Base-by-base conservation (phyloP, 2,888 invertebrate genomes). In the Drosophila multiciliata region DNA sequence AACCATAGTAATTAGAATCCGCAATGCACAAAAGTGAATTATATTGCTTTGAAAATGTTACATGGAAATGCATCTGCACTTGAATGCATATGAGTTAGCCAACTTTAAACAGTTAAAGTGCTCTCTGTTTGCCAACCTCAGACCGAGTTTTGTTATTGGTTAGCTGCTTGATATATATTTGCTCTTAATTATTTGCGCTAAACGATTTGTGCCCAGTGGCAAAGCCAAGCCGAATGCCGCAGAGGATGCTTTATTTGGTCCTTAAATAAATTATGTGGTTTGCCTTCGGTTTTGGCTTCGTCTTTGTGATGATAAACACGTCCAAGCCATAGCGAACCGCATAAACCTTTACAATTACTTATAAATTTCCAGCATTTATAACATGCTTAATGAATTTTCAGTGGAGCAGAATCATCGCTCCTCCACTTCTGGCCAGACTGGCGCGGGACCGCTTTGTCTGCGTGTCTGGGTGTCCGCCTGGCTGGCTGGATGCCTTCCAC, bases 291-390 rank as follows among this genome's bases (percentile, higher is more conserved):
- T 65, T 62, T 36, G 66, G 42, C 63, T 52, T 64, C 70, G 61
- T 57, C 54, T 80, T 78, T 70, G 45, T 66, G 87, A 79, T 84
- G 89, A 85, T 85, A 85, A 87, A 89, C 85, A 85, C 85, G 87
- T 89, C 79, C 79, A 82, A 69, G 62, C 72, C 75, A 79, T 79
- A 75, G 74, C 74, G 73, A 82, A 79, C 89, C 85, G 82, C 89
- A 87, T 84, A 85, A 85, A 89, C 89, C 85, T 85, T 87, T 87
- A 79, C 85, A 89, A 87, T 89, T 87, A 87, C 87, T 85, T 87
- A 89, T 77, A 85, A 83, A 85, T 85, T 89, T 85, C 66, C 82
- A 66, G 89, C 89, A 89, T 89, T 85, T 85, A 89, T 82, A 84
- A 82, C 72, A 89, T 85, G 87, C 87, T 89, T 89, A 85, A 85